Evolutionary conservation across 2,113 vertebrate species (phyloP).

Genomic region (Marmota flaviventris): DNA sequence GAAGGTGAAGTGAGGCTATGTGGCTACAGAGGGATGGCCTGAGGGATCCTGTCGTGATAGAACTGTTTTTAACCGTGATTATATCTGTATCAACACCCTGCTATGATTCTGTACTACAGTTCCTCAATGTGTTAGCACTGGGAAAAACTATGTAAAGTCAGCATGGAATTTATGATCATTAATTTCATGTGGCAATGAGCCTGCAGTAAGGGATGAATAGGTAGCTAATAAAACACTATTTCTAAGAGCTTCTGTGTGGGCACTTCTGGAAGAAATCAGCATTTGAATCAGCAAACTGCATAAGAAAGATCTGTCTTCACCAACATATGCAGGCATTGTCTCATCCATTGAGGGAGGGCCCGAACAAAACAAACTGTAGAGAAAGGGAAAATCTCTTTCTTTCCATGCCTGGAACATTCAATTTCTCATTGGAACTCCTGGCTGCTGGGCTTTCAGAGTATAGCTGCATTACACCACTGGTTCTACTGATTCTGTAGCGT

Average conservation of each 20-base stretch:
- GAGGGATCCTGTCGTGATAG: background rate
- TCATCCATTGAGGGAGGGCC: background rate
- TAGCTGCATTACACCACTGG: background rate
- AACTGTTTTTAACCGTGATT: background rate
- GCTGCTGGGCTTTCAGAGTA: background rate
- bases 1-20: background rate
- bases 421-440: background rate
- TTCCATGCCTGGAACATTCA: background rate
- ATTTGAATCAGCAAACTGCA: background rate
- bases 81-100: background rate
- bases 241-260: background rate
- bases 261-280: background rate
- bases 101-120: background rate
- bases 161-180: too few relatives aligned
- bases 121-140: background rate
- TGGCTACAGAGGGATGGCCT: background rate
- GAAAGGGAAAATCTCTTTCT: background rate
- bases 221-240: background rate
- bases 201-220: background rate
- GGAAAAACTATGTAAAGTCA: background rate
- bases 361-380: background rate
- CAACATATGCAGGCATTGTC: background rate
- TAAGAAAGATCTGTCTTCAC: background rate
- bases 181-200: too few relatives aligned
- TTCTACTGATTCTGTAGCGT: background rate